These are phyloP conservation scores for Hemistola chrysoprasaria DNA, from an alignment of 2,888 invertebrate species.

Conservation along the genomic window DNA sequence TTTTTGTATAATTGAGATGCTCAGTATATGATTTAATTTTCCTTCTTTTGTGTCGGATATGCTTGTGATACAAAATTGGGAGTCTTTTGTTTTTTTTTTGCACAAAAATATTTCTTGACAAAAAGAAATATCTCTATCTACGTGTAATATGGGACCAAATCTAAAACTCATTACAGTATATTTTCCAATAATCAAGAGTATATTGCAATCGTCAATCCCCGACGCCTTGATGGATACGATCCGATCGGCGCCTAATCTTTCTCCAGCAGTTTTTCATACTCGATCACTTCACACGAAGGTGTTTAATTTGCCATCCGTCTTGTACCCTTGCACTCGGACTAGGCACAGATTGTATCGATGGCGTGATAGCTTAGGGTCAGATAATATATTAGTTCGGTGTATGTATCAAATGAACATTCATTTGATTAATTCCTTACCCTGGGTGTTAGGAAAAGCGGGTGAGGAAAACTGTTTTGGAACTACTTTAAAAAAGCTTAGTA, in stretches of 20 bases:
- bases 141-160: too few species aligned
- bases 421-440: too few species aligned
- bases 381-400: slow-evolving; percentile 13
- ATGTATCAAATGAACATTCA: not conserved
- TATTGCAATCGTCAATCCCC: slow-evolving; percentile 19
- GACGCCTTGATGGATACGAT: slow-evolving; percentile 44
- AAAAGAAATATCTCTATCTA: too few species aligned
- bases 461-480: too few species aligned
- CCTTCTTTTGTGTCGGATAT: slow-evolving; percentile 56
- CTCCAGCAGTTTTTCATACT: slow-evolving; percentile 71
- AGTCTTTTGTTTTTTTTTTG: too few species aligned
- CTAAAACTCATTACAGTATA: not conserved
- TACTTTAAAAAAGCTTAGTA: too few species aligned
- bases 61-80: slow-evolving; percentile 51
- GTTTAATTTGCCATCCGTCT: slow-evolving; percentile 74
- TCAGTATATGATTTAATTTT: slow-evolving; percentile 78
- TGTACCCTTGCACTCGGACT: slow-evolving; percentile 50
- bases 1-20: slow-evolving; percentile 77
- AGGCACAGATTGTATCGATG: slow-evolving; percentile 34
- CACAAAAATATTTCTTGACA: too few species aligned
- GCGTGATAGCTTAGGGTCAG: slow-evolving; percentile 15
- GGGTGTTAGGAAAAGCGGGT: too few species aligned
- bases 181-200: slow-evolving; percentile 10
- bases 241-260: slow-evolving; percentile 57
- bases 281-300: slow-evolving; percentile 63